Base-by-base conservation (phyloP, 2,113 vertebrate genomes). In the Paralichthys olivaceus region DNA sequence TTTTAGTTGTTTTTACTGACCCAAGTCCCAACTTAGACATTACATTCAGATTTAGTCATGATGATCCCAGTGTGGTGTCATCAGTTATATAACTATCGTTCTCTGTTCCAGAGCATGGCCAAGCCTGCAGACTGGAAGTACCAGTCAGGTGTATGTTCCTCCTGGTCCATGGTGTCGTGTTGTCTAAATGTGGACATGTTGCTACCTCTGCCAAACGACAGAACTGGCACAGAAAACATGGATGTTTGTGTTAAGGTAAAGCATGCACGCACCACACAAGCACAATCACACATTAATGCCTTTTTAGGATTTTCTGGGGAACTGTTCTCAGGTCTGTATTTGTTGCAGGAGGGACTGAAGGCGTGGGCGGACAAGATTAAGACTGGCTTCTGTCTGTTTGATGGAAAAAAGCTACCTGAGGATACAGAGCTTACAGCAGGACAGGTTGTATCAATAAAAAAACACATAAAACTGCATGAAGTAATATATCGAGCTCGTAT, bases 41-140 rank as follows among this genome's bases (percentile, higher is more conserved):
- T 22, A 53, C 28, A 19, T 45, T 54, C 29, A 19, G 32, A 37
- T 43, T 49, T 32, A 17, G 45, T 29, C 6, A 6, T 20, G 14
- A 56, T 28, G 55, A 26, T 20, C 51, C n/a, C 17, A 28, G 5
- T 28, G 20, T 32, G n/a, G 4, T 65, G 22, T 32, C n/a, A 4
- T 65, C 8, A 40, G 0, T 51, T 11, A 53, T 22, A 26, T 45
- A 3, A 2, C 2, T 79, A 23, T 69, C 26, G 26, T 29, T 75
- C 60, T 14, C 25, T 70, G 59, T 87, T 90, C 4, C 91, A 95
- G 98, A 96, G 96, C 89, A 93, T 93, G 56, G 94, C 96, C 59
- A 98, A 96, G 70, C 97, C 98, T 32, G 97, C 97, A 81, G 98
- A 98, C 14, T 98, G 97, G 97, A 98, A 96, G 81, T 98, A 98